These are phyloP conservation scores for Habropoda laboriosa DNA, from an alignment of 1,140 invertebrate species.

Conservation along the genomic window DNA sequence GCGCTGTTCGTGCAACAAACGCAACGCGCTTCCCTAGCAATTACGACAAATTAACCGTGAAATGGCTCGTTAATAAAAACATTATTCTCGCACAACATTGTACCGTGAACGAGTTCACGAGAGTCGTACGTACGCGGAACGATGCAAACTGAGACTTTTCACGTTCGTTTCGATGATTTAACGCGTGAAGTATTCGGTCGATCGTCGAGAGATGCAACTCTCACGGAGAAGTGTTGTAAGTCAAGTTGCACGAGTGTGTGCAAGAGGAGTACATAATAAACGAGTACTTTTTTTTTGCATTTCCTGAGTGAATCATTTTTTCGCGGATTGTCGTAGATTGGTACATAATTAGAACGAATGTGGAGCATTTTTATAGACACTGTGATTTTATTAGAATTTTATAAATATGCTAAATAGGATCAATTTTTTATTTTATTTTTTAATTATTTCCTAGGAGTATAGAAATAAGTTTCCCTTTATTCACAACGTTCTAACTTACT, in stretches of 20 bases:
- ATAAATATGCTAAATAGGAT: no score
- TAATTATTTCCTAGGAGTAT: no score
- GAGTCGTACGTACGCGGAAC: neutral
- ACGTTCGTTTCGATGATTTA: neutral
- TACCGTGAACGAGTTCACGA: neutral
- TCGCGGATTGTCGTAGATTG: neutral
- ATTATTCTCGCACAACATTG: slow-evolving; percentile 12
- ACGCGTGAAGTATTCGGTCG: neutral
- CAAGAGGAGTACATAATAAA: no score
- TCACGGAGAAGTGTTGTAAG: no score
- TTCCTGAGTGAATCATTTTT: neutral
- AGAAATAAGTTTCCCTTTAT: no score
- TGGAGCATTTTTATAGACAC: neutral
- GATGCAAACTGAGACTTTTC: neutral
- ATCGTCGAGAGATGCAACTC: no score
- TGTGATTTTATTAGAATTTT: no score
- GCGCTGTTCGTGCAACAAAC: slow-evolving; percentile 27
- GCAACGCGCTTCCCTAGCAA: slow-evolving; percentile 34
- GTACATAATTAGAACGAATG: neutral
- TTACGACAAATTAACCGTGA: slow-evolving; percentile 54
- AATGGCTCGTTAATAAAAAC: slow-evolving; percentile 47
- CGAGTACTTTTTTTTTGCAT: neutral
- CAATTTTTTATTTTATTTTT: no score
- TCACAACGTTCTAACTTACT: no score
- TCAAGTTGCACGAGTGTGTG: no score